Evolutionary conservation across 1,140 invertebrate genomes (phyloP).

Genomic region (Lepidurus apus): DNA sequence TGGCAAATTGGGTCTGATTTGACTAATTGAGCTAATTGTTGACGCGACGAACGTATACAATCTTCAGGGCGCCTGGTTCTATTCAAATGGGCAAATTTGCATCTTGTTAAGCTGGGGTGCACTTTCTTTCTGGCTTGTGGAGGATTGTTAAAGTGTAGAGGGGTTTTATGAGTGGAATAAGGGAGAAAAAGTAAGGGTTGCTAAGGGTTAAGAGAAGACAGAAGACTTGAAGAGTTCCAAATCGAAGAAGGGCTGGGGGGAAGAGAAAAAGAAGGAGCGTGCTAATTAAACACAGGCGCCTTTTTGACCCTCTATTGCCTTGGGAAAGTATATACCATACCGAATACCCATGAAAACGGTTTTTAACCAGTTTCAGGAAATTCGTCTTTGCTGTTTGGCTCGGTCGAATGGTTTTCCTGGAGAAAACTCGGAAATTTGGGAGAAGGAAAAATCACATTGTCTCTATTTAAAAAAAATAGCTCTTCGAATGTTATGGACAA

Average conservation of each 20-base stretch:
- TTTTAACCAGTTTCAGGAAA: not conserved
- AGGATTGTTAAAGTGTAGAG: conserved; percentile 12
- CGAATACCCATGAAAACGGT: not conserved
- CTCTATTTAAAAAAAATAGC: too few relatives aligned
- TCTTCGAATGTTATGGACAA: too few relatives aligned
- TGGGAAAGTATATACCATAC: not conserved
- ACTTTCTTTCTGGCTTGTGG: not conserved
- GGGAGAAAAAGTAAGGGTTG: not conserved
- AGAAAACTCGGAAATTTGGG: too few relatives aligned
- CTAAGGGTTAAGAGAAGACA: not conserved
- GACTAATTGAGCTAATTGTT: too few relatives aligned
- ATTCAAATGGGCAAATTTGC: not conserved
- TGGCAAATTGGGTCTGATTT: too few relatives aligned
- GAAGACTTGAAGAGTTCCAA: not conserved
- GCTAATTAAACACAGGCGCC: conserved; percentile 21
- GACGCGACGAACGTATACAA: too few relatives aligned
- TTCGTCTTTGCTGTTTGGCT: not conserved
- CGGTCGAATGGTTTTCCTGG: not conserved
- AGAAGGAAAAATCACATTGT: too few relatives aligned
- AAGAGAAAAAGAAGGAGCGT: not conserved
- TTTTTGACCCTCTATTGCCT: not conserved
- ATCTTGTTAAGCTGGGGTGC: not conserved
- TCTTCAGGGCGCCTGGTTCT: too few relatives aligned
- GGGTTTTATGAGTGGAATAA: not conserved
- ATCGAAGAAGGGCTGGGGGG: not conserved